Percentiles rank a stretch among this genome's conserved stretches.
These are phyloP conservation scores for Clitarchus hookeri DNA, from an alignment of 2,888 invertebrate species.

Conservation along the genomic window DNA sequence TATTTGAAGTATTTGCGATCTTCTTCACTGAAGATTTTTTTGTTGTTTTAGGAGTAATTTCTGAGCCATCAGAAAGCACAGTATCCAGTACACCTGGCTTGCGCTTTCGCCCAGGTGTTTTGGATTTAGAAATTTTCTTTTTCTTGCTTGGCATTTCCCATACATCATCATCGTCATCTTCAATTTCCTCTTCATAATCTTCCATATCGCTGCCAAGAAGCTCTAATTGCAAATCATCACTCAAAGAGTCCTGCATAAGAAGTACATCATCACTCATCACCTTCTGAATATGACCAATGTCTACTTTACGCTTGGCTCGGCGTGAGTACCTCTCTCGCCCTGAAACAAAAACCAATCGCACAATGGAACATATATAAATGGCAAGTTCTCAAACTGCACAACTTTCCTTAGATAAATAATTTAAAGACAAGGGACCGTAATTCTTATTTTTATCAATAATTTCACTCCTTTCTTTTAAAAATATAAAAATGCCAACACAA, in stretches of 20 bases:
- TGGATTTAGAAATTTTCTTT: neutral
- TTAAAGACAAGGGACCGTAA: too few species aligned
- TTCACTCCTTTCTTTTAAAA: too few species aligned
- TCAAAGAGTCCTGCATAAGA: neutral
- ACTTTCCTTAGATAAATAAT: too few species aligned
- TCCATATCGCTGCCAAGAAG: constrained; percentile 3
- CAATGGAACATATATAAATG: too few species aligned
- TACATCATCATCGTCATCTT: neutral
- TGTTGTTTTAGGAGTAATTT: neutral
- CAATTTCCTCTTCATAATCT: constrained; percentile 11
- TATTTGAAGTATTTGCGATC: neutral
- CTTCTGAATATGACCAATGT: neutral
- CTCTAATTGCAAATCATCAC: neutral
- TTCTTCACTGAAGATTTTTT: neutral
- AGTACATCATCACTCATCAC: neutral
- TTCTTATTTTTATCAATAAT: too few species aligned
- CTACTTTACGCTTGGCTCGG: constrained; percentile 8
- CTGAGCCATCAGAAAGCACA: neutral
- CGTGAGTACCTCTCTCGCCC: constrained; percentile 21
- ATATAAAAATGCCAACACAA: too few species aligned
- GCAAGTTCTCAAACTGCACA: too few species aligned
- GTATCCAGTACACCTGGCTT: neutral
- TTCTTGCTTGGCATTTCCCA: constrained; percentile 21
- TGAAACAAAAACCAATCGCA: neutral
- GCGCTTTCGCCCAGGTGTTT: neutral